phyloP scores from a whole-genome alignment of 2,888 invertebrate species.

The Brachypalpus laphriformis region DNA sequence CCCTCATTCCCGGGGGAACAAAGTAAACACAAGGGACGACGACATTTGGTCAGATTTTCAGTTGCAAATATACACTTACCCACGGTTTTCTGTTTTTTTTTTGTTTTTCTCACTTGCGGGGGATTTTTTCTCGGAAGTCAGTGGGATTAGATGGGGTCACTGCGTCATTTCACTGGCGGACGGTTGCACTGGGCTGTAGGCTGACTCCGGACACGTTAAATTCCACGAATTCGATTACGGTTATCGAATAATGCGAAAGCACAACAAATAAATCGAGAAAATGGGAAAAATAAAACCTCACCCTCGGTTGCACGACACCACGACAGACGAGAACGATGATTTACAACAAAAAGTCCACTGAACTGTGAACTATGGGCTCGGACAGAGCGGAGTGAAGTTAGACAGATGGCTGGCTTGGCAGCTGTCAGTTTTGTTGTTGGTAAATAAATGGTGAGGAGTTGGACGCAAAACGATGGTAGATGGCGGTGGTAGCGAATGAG shows the following conservation, averaged over 20 bases:
- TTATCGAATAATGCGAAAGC: slow-evolving; percentile 24
- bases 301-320: slow-evolving; percentile 31
- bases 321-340: slow-evolving; percentile 41
- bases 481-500: not conserved
- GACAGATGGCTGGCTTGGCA: slow-evolving; percentile 69
- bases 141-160: slow-evolving; percentile 31
- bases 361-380: slow-evolving; percentile 43
- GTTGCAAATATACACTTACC: slow-evolving; percentile 35
- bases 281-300: slow-evolving; percentile 54
- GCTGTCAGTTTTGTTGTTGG: slow-evolving; percentile 53
- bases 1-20: slow-evolving; percentile 30
- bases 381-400: slow-evolving; percentile 13
- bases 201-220: slow-evolving; percentile 4
- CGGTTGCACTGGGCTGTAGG: not conserved
- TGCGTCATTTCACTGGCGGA: slow-evolving; percentile 58
- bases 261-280: slow-evolving; percentile 56
- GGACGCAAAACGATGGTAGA: not conserved
- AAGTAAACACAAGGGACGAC: slow-evolving; percentile 43
- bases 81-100: slow-evolving; percentile 13
- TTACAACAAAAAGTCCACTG: slow-evolving; percentile 59
- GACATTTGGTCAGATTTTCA: slow-evolving; percentile 53
- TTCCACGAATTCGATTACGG: slow-evolving; percentile 27
- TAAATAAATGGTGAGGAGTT: slow-evolving; percentile 2
- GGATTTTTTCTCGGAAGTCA: slow-evolving; percentile 5
- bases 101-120: not conserved